These are phyloP conservation scores for Mungos mungo DNA, from an alignment of 2,113 vertebrate genomes.

Conservation along the genomic window DNA sequence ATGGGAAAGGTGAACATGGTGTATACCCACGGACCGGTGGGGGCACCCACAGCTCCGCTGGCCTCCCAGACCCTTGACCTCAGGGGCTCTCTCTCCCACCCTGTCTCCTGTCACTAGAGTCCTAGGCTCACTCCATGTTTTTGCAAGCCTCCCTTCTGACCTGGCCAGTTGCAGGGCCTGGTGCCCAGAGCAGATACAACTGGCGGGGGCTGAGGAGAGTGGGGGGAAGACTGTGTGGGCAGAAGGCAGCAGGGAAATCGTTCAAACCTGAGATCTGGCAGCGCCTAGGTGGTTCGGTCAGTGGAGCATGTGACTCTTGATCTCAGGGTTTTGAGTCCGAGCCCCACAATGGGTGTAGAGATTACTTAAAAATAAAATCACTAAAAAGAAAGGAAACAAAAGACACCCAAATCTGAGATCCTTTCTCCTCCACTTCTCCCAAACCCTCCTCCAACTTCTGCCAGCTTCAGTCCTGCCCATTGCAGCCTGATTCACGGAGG, in stretches of 20 bases:
- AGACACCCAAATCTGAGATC: background rate
- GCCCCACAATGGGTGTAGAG: background rate
- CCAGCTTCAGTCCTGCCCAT: background rate
- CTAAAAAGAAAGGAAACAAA: background rate
- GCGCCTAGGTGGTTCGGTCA: background rate
- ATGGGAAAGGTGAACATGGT: background rate
- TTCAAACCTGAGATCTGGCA: background rate
- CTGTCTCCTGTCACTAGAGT: background rate
- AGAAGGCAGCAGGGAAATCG: background rate
- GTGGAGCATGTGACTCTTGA: background rate
- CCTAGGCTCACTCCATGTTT: background rate
- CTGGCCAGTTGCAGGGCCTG: background rate
- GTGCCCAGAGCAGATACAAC: background rate
- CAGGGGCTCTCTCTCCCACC: background rate
- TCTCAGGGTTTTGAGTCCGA: background rate
- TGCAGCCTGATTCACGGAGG: background rate
- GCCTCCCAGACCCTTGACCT: background rate
- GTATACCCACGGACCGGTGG: background rate
- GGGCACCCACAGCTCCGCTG: background rate
- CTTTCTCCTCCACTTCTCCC: background rate
- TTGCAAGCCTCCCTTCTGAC: background rate
- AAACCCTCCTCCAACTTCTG: background rate
- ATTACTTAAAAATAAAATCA: background rate
- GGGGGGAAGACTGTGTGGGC: too few relatives aligned
- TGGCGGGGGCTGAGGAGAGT: background rate